Percentiles rank a stretch among this genome's conserved stretches.
Evolutionary conservation across 2,888 invertebrate genomes (phyloP).

Genomic region (Heteromyza rotundicornis): DNA sequence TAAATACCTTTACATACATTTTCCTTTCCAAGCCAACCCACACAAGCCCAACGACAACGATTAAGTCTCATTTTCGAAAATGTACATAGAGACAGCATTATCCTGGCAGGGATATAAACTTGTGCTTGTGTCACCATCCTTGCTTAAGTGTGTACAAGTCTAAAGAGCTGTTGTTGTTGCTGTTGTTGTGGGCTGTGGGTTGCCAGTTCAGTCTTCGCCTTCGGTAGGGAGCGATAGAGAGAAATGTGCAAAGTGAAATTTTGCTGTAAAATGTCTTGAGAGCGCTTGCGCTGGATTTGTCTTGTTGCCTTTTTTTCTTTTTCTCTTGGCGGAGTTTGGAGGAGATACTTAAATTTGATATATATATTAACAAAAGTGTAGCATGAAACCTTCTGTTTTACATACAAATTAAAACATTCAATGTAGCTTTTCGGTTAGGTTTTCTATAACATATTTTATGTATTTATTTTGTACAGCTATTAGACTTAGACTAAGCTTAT

Average conservation of each 20-base stretch:
- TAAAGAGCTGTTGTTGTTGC: background rate
- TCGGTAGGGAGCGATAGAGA: background rate
- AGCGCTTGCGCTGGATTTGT: background rate
- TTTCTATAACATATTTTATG: too few species aligned
- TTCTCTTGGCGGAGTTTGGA: too few species aligned
- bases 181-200: too few species aligned
- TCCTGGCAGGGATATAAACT: background rate
- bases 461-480: too few species aligned
- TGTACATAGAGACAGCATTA: background rate
- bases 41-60: background rate
- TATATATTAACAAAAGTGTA: too few species aligned
- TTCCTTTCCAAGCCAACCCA: background rate
- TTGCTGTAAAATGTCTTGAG: background rate
- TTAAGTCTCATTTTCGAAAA: too few species aligned
- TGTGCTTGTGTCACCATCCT: background rate
- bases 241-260: background rate
- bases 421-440: too few species aligned
- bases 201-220: background rate
- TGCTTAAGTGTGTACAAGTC: background rate
- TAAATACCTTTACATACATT: background rate
- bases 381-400: too few species aligned
- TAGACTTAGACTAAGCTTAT: too few species aligned
- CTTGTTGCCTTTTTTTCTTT: too few species aligned
- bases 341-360: too few species aligned
- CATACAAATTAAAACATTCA: too few species aligned